Evolutionary conservation across 2,113 vertebrate genomes (phyloP).

Genomic region (Capreolus pygargus): DNA sequence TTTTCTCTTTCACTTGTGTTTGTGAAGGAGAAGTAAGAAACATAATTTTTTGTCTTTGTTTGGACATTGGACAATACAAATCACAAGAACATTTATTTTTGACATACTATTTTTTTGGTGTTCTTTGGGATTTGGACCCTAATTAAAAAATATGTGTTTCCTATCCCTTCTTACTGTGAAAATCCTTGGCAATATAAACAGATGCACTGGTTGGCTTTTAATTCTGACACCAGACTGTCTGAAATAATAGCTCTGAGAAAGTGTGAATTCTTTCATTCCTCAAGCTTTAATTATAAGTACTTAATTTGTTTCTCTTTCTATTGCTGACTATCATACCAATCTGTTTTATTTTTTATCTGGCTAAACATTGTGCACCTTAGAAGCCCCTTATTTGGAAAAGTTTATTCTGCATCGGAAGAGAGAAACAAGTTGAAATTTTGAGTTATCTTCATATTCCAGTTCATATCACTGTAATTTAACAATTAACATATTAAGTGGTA

Average conservation of each 20-base stretch:
- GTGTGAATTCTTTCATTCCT: slow-evolving; percentile 73
- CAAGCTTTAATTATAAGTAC: slow-evolving; percentile 69
- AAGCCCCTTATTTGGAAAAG: slow-evolving; percentile 38
- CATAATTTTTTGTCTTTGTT: slow-evolving; percentile 66
- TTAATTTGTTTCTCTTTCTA: slow-evolving; percentile 72
- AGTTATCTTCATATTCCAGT: background rate
- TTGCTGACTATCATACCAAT: background rate
- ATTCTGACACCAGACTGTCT: slow-evolving; percentile 77
- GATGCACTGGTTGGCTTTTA: slow-evolving; percentile 75
- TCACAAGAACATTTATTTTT: slow-evolving; percentile 68
- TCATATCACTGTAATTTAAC: background rate
- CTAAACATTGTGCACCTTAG: slow-evolving; percentile 14
- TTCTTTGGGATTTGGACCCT: slow-evolving; percentile 73
- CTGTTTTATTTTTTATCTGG: slow-evolving; percentile 62
- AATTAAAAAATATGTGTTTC: slow-evolving; percentile 77
- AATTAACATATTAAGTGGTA: slow-evolving; percentile 24
- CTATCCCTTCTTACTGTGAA: slow-evolving; percentile 77
- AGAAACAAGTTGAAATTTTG: slow-evolving; percentile 27
- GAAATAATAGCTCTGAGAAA: slow-evolving; percentile 75
- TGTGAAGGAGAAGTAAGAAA: slow-evolving; percentile 50
- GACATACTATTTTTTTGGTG: slow-evolving; percentile 61
- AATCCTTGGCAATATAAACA: slow-evolving; percentile 75
- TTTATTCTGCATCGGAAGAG: background rate
- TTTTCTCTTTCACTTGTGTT: slow-evolving; percentile 18
- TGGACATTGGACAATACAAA: slow-evolving; percentile 70